Conservation (phyloP, 1,140 invertebrate species). For the Leptonema lineaticorne region DNA sequence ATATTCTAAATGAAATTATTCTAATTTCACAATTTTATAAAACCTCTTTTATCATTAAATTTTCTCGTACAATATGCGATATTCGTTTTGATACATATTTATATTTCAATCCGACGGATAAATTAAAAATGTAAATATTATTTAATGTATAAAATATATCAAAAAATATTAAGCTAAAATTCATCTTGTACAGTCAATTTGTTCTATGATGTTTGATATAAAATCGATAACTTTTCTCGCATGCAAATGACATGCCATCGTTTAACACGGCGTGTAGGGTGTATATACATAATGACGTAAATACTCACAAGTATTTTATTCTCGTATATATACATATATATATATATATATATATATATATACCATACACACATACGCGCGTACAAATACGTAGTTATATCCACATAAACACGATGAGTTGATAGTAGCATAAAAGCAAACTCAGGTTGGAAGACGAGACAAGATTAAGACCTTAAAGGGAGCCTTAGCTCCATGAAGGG, state of each 20-base stretch:
- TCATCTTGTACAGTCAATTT: conserved; percentile 10
- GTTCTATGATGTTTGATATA: conserved; percentile 13
- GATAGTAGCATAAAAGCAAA: no score
- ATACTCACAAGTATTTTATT: not conserved
- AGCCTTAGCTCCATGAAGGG: not conserved
- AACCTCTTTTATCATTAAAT: no score
- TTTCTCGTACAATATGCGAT: no score
- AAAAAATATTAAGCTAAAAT: not conserved
- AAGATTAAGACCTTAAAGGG: not conserved
- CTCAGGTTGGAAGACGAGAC: not conserved
- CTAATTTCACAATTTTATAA: no score
- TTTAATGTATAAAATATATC: not conserved
- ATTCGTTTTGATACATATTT: no score
- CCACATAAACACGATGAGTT: not conserved
- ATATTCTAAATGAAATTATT: no score
- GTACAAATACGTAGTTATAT: not conserved
- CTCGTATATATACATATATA: not conserved
- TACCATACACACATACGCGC: not conserved
- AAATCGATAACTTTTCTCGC: conserved; percentile 16
- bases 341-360: not conserved
- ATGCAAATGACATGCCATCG: conserved; percentile 17
- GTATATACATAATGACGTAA: not conserved
- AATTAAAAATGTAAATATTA: no score
- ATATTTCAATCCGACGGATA: no score
- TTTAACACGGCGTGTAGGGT: not conserved